Percentiles rank a stretch among this genome's conserved stretches.
phyloP scores from a whole-genome alignment of 1,140 invertebrate species.

The Tachypleus tridentatus region DNA sequence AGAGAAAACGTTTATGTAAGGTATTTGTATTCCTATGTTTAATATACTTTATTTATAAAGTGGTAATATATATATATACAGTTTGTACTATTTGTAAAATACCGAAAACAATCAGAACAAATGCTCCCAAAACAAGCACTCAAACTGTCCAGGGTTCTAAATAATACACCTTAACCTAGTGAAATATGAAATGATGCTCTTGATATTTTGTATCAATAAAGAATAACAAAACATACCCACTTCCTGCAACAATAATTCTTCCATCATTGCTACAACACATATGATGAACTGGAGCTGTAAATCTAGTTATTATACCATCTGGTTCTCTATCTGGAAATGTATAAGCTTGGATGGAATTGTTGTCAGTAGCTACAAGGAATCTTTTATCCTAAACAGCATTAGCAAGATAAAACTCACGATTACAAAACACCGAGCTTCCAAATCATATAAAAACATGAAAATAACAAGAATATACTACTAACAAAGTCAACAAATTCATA shows the following conservation, averaged over 20 bases:
- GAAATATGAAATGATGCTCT: too few relatives aligned
- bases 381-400: conserved; percentile 44
- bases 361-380: conserved; percentile 69
- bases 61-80: too few relatives aligned
- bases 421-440: conserved; percentile 24
- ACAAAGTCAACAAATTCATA: neutral
- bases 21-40: too few relatives aligned
- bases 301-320: conserved; percentile 72
- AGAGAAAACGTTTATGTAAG: too few relatives aligned
- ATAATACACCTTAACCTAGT: too few relatives aligned
- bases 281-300: conserved; percentile 69
- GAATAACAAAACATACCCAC: conserved; percentile 38
- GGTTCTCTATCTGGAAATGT: conserved; percentile 64
- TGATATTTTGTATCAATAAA: conserved; percentile 3
- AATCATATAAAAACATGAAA: conserved; percentile 34
- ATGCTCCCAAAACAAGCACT: too few relatives aligned
- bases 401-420: too few relatives aligned
- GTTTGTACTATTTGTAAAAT: too few relatives aligned
- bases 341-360: conserved; percentile 70
- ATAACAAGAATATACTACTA: neutral
- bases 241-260: conserved; percentile 45
- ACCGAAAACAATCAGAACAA: too few relatives aligned
- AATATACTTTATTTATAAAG: too few relatives aligned
- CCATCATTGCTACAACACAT: conserved; percentile 47
- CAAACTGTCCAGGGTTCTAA: too few relatives aligned